Conservation (phyloP, 2,888 invertebrate genomes). For the Rugalucina vietnamica region DNA sequence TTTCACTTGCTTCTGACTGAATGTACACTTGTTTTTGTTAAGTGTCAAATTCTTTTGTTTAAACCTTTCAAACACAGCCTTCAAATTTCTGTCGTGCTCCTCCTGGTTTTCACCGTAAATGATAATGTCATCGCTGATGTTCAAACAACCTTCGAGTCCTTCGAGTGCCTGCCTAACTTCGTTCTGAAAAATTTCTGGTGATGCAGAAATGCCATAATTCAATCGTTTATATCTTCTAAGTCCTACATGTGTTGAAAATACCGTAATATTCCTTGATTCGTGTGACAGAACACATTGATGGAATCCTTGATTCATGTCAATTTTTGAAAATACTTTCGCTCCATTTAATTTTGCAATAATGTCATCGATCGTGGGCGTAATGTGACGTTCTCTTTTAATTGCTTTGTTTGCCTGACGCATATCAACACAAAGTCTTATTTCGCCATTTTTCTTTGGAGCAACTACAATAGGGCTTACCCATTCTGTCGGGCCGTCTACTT, state of each 20-base stretch:
- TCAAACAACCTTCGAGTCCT: neutral
- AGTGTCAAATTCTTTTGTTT: neutral
- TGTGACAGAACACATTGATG: slow-evolving; percentile 56
- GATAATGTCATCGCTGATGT: slow-evolving; percentile 1
- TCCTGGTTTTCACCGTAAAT: neutral
- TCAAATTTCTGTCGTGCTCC: neutral
- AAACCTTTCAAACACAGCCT: neutral
- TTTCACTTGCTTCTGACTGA: neutral
- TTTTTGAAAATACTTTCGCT: slow-evolving; percentile 51
- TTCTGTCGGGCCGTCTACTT: slow-evolving; percentile 66
- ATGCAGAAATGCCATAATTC: neutral
- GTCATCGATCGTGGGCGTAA: slow-evolving; percentile 62
- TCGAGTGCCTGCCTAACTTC: neutral
- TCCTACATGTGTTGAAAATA: slow-evolving; percentile 53
- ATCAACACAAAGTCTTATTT: slow-evolving; percentile 64
- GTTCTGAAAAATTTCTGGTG: neutral
- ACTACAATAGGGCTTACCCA: slow-evolving; percentile 68
- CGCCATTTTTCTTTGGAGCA: slow-evolving; percentile 62
- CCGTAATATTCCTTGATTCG: slow-evolving; percentile 49
- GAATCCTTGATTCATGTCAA: slow-evolving; percentile 52
- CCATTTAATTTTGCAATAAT: slow-evolving; percentile 57
- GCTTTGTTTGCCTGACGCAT: slow-evolving; percentile 62
- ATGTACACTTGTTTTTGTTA: neutral
- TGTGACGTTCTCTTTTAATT: slow-evolving; percentile 52
- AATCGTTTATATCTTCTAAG: slow-evolving; percentile 12